phyloP scores from a whole-genome alignment of 2,113 vertebrate species.

The Hylia prasina region DNA sequence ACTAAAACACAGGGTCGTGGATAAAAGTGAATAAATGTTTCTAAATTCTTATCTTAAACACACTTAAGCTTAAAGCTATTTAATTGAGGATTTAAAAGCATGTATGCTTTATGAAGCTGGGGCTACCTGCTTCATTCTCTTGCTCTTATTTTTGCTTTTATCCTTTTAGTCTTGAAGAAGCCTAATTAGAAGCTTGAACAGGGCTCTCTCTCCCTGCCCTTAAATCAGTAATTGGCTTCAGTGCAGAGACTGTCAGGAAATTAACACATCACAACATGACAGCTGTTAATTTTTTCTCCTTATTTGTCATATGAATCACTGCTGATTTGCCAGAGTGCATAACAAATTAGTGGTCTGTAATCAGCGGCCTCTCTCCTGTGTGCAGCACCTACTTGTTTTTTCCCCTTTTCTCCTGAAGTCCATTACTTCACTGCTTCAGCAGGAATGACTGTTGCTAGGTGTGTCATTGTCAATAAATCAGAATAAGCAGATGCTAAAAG shows the following conservation, averaged over 20 bases:
- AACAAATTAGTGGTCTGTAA: slow-evolving; percentile 98
- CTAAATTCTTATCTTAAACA: slow-evolving; percentile 83
- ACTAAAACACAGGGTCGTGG: slow-evolving; percentile 73
- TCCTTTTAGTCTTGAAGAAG: slow-evolving; percentile 96
- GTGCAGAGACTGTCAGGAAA: slow-evolving; percentile 97
- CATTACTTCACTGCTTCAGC: slow-evolving; percentile 73
- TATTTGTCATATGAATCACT: slow-evolving; percentile 94
- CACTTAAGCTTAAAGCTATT: slow-evolving; percentile 79
- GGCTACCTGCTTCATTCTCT: slow-evolving; percentile 82
- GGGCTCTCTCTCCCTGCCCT: slow-evolving; percentile 92
- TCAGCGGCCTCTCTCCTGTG: slow-evolving; percentile 83
- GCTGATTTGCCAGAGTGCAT: slow-evolving; percentile 94
- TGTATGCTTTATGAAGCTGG: slow-evolving; percentile 69
- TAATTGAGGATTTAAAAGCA: slow-evolving; percentile 77
- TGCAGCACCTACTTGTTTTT: slow-evolving; percentile 69
- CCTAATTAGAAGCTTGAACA: slow-evolving; percentile 97
- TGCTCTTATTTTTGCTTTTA: slow-evolving; percentile 92
- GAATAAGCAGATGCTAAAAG: slow-evolving; percentile 82
- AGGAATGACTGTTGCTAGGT: slow-evolving; percentile 75
- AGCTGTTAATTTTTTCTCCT: slow-evolving; percentile 97
- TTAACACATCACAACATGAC: slow-evolving; percentile 99
- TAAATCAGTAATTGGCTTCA: slow-evolving; percentile 99
- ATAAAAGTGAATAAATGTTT: slow-evolving; percentile 89
- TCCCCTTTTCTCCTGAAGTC: slow-evolving; percentile 54
- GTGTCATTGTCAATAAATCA: slow-evolving; percentile 85